Base-by-base conservation (phyloP, 2,888 invertebrate species). In the Stenodera caucasica region DNA sequence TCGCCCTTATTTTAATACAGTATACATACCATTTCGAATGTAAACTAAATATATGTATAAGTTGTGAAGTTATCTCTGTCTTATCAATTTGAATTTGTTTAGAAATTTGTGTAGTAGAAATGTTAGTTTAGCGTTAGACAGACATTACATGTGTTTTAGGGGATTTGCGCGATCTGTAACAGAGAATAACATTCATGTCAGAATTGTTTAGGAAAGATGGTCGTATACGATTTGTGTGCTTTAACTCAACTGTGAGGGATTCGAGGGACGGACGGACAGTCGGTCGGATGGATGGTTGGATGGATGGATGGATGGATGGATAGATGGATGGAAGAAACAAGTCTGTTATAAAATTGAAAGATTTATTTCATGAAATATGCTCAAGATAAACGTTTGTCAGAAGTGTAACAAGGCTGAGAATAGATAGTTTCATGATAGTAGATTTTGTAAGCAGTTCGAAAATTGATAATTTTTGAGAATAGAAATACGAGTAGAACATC, bases 161-260 rank as follows among this genome's bases (percentile, higher is more conserved):
- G 68, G 70, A 72, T 72, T 71, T 72, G 68, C 66, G 66, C 64
- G 70, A 70, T 67, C 58, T 68, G 70, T 67, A 67, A 68, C 66
- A 63, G 63, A 63, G 63, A 55, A 57, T 26, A 26, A 63, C 63
- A 60, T 58, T 58, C 51, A 9, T 55, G 66, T 64, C 67, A 64
- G 65, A 59, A 67, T 60, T 67, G 66, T 67, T 67, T 64, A 50
- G 54, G 57, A 37, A 54, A 26, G 12, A 21, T 23, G 23, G 5
- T 2, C n/a, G 18, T 23, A n/a, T 49, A 21, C 23, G 35, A 55
- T 53, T 32, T 33, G 45, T 57, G 50, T 32, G 51, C 51, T 57
- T 58, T 35, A 58, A 55, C 53, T 35, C 11, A 9, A 7, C 26
- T 26, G 26, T 5, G 26, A 3, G 21, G 21, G 45, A 45, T 45